phyloP scores from a whole-genome alignment of 2,888 invertebrate genomes.

The Drosophila subquinaria region DNA sequence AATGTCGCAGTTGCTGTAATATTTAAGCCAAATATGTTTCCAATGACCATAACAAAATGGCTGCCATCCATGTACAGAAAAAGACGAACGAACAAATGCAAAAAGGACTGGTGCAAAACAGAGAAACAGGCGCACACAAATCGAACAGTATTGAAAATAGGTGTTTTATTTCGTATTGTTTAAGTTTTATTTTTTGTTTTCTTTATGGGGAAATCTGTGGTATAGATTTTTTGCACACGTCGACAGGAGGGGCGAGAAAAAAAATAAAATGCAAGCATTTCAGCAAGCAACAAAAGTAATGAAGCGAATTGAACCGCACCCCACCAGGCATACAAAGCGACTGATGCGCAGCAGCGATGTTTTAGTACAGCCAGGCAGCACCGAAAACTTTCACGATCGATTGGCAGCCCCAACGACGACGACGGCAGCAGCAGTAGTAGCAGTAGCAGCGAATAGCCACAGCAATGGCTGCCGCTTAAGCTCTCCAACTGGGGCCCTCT shows the following conservation, averaged over 20 bases:
- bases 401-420: slow-evolving; percentile 47
- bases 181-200: slow-evolving; percentile 19
- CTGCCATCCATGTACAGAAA: slow-evolving; percentile 26
- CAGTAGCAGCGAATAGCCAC: slow-evolving; percentile 22
- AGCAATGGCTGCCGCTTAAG: slow-evolving; percentile 60
- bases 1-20: slow-evolving; percentile 56
- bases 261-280: slow-evolving; percentile 19
- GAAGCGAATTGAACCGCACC: slow-evolving; percentile 72
- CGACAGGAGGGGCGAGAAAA: slow-evolving; percentile 39
- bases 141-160: slow-evolving; percentile 20
- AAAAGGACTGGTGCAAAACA: slow-evolving; percentile 20
- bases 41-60: slow-evolving; percentile 64
- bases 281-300: slow-evolving; percentile 34
- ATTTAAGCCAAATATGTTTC: slow-evolving; percentile 57
- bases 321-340: slow-evolving; percentile 77
- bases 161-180: slow-evolving; percentile 29
- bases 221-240: slow-evolving; percentile 62
- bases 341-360: slow-evolving; percentile 66
- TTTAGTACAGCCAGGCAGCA: slow-evolving; percentile 67
- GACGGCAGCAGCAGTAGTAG: slow-evolving; percentile 2
- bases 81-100: slow-evolving; percentile 13
- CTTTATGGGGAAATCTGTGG: slow-evolving; percentile 17
- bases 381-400: slow-evolving; percentile 72
- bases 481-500: slow-evolving; percentile 29
- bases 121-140: slow-evolving; percentile 48